Percentiles rank a stretch among this genome's conserved stretches.
Conservation (phyloP, 2,888 invertebrate species). For the Xanthorhoe spadicearia region DNA sequence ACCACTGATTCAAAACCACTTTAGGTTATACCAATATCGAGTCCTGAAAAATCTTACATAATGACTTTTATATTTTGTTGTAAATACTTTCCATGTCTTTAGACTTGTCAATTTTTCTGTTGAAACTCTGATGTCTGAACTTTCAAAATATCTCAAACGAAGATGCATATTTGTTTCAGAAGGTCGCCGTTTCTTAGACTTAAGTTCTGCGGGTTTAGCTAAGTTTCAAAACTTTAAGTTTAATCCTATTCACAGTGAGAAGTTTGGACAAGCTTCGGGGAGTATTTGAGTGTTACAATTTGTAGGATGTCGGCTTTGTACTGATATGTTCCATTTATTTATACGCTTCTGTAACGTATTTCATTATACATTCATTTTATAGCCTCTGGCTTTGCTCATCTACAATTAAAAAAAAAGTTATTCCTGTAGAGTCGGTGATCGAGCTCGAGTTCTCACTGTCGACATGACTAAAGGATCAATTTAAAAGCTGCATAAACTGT, state of each 20-base stretch:
- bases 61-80: too few relatives aligned
- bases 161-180: background rate
- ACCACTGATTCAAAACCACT: too few relatives aligned
- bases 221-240: slow-evolving; percentile 40
- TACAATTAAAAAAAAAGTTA: too few relatives aligned
- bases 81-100: too few relatives aligned
- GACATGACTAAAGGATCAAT: too few relatives aligned
- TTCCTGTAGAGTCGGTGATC: too few relatives aligned
- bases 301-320: slow-evolving; percentile 17
- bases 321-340: background rate
- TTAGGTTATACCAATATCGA: too few relatives aligned
- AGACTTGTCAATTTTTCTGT: background rate
- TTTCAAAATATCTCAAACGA: background rate
- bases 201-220: slow-evolving; percentile 34
- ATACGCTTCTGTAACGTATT: background rate
- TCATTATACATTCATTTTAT: too few relatives aligned
- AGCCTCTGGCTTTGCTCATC: too few relatives aligned
- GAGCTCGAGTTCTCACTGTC: too few relatives aligned
- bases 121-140: background rate
- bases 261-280: slow-evolving; percentile 53
- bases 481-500: too few relatives aligned
- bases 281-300: slow-evolving; percentile 45
- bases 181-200: background rate
- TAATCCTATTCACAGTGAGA: slow-evolving; percentile 56
- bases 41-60: too few relatives aligned